phyloP scores from a whole-genome alignment of 2,888 invertebrate genomes.

The Drosophila neotestacea region DNA sequence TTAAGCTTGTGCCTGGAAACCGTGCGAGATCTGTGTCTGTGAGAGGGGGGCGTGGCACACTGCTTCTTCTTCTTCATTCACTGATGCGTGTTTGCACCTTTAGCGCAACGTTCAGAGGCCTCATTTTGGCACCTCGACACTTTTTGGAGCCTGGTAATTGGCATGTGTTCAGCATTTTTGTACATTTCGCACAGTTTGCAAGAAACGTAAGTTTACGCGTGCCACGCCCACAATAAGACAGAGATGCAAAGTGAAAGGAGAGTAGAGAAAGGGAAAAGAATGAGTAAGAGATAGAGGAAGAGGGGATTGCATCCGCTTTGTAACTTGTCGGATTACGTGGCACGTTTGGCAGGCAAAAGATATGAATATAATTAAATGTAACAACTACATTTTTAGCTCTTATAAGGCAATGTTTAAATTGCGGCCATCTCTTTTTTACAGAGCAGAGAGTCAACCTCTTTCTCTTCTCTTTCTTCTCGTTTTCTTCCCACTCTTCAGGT shows the following conservation, averaged over 20 bases:
- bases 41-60: constrained; percentile 44
- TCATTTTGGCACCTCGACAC: constrained; percentile 79
- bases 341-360: constrained; percentile 72
- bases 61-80: constrained; percentile 18
- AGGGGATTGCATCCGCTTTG: constrained; percentile 41
- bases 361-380: constrained; percentile 79
- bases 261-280: neutral
- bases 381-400: constrained; percentile 78
- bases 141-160: constrained; percentile 68
- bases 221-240: constrained; percentile 37
- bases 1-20: constrained; percentile 65
- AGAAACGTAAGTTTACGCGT: constrained; percentile 50
- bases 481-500: constrained; percentile 39
- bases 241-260: neutral
- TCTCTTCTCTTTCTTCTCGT: neutral
- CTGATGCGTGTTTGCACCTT: constrained; percentile 42
- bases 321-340: constrained; percentile 70
- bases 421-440: constrained; percentile 17
- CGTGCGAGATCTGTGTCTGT: constrained; percentile 16
- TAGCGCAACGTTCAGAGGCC: constrained; percentile 48
- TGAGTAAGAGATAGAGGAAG: neutral
- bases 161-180: constrained; percentile 80
- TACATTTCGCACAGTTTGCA: constrained; percentile 76
- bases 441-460: neutral
- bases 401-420: constrained; percentile 67